Evolutionary conservation across 1,140 invertebrate genomes (phyloP), one percentile per base, ranked within the genome.

Genomic region (Centruroides sculpturatus): DNA sequence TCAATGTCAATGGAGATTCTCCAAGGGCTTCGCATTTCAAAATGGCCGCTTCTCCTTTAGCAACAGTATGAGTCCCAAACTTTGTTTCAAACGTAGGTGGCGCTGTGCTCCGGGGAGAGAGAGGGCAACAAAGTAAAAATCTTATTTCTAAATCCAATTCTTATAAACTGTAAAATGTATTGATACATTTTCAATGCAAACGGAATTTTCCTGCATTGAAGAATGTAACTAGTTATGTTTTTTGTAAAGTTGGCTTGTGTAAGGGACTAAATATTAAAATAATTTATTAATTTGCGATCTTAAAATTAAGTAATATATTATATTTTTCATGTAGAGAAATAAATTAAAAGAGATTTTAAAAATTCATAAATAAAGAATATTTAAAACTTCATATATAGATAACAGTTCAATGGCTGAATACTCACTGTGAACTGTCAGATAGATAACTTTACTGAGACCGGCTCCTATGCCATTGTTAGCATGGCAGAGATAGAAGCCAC

Each of bases 21-120:
- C 92, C 91, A 35, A 86, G 81, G 0, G 89, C 89, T 56, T 88
- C 86, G 11, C 68, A 69, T 13, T 46, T 50, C 12, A 69, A 47
- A 11, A 60, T 56, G 0, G 66, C 53, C 8, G 59, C 57, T 41
- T 69, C 55, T 0, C 61, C 63, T 47, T 63, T 63, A 46, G 62
- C 46, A 12, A 69, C 63, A 0, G 55, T 64, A 35, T 93, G 90
- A 72, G 96, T 90, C 68, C 89, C 89, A 35, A 93, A 93, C 75
- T 96, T 92, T 67, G 92, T 79, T 71, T 95, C 92, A 91, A 93
- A 98, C 73, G 89, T 85, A 61, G 93, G 92, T 65, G 92, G 92
- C 69, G 97, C 92, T 96, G 78, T 41, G 41, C 41, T 41, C 41
- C 41, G 41, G 41, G 41, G 41, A 41, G 41, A 41, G 41, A 41